Base-by-base conservation (phyloP, 2,113 vertebrate genomes). In the Halcyon senegalensis region DNA sequence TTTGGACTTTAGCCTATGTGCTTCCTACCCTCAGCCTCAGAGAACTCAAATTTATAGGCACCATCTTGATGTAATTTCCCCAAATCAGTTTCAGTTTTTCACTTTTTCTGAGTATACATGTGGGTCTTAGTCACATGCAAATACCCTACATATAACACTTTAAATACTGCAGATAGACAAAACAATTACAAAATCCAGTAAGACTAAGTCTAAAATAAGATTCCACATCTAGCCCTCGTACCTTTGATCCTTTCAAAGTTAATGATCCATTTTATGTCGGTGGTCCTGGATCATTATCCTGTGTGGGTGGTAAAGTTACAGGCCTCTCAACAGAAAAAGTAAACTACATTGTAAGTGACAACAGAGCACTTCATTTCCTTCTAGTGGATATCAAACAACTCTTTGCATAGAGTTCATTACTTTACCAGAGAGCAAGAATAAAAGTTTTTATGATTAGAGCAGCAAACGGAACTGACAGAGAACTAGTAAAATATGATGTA, bases 241-340 rank as follows among this genome's bases (percentile, higher is more conserved):
- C 46, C 90, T 82, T 53, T 82, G 59, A 53, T 33, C 13, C 33
- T 90, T 63, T 79, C 74, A 70, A 97, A 92, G 63, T 85, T 96
- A 95, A 95, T 83, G 66, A 35, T 55, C 46, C 74, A 39, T n/a
- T 87, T 96, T 84, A 93, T 64, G 16, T 58, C 14, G 90, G 75
- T 86, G 25, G 69, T 68, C 37, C 44, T 41, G 69, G 66, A 85
- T 87, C 87, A 93, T 96, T 96, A 94, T n/a, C 13, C 33, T 89
- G 25, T 82, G 59, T 84, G 76, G 46, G 50, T 68, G 37, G 16
- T 59, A 77, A 90, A 72, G 55, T 41, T 69, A 75, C 6, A 63
- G 50, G 41, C 27, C 62, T 76, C 79, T 67, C 56, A 83, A 56
- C 16, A 72, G 86, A 64, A 84, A 84, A 83, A 95, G 51, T 76